Percentiles rank a stretch among this genome's conserved stretches.
Conservation (phyloP, 2,797 vertebrate species). For the Rallus crepitans region DNA sequence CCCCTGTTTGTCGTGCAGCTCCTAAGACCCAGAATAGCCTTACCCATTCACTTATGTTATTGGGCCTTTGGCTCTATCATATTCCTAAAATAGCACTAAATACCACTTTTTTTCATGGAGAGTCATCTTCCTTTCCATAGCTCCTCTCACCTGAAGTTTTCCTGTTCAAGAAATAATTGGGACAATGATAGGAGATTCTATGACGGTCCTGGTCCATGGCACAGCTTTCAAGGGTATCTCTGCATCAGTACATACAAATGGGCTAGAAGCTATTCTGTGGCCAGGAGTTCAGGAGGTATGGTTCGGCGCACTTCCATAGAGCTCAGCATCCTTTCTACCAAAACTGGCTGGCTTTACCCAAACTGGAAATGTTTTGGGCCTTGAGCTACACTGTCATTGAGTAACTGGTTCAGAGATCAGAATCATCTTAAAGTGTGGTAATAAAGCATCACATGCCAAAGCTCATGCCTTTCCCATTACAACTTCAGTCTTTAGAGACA, state of each 20-base stretch:
- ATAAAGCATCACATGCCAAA: background rate
- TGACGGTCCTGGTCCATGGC: background rate
- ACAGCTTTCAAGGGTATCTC: background rate
- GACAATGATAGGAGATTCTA: background rate
- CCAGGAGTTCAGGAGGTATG: fast-evolving
- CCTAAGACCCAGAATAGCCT: background rate
- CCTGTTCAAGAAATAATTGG: background rate
- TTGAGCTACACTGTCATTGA: background rate
- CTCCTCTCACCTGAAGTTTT: fast-evolving
- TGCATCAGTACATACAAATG: background rate
- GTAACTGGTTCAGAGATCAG: background rate
- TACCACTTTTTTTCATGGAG: background rate
- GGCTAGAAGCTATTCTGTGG: background rate
- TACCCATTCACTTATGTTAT: background rate
- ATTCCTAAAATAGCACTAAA: background rate
- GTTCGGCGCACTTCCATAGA: background rate
- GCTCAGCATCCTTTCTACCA: background rate
- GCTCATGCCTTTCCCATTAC: background rate
- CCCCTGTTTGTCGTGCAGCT: fast-evolving
- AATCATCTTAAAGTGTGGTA: fast-evolving
- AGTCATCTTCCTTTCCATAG: fast-evolving
- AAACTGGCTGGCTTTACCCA: background rate
- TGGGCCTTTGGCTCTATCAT: background rate
- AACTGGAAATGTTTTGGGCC: background rate
- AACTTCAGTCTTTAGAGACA: background rate